Percentiles rank a stretch among this genome's conserved stretches.
Evolutionary conservation across 2,113 vertebrate species (phyloP).

Genomic region (Sylvilagus bachmani): DNA sequence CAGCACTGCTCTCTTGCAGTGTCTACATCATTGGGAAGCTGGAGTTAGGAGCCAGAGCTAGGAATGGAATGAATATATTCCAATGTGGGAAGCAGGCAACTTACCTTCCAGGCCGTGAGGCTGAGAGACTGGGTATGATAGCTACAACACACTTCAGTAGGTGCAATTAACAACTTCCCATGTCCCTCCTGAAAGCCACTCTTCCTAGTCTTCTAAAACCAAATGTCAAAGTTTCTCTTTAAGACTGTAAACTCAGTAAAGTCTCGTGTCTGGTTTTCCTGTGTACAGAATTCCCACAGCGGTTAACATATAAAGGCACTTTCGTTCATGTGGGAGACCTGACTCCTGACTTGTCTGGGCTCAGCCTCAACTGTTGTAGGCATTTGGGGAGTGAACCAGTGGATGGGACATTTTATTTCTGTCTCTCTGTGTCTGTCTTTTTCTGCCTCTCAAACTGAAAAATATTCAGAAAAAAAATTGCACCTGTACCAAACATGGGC

Average conservation of each 20-base stretch:
- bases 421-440: not conserved
- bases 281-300: not conserved
- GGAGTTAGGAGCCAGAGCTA: too few relatives aligned
- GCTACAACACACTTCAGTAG: too few relatives aligned
- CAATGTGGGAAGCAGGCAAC: too few relatives aligned
- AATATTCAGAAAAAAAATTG: not conserved
- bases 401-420: too few relatives aligned
- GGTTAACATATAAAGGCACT: not conserved
- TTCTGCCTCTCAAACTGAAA: not conserved
- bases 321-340: not conserved
- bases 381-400: too few relatives aligned
- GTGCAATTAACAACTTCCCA: too few relatives aligned
- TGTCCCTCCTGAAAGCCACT: not conserved
- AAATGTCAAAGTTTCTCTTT: not conserved
- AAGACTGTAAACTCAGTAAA: not conserved
- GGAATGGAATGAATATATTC: too few relatives aligned
- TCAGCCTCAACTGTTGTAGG: not conserved
- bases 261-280: not conserved
- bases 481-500: not conserved
- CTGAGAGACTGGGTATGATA: not conserved
- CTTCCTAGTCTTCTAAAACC: not conserved
- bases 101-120: too few relatives aligned
- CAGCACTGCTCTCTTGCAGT: too few relatives aligned
- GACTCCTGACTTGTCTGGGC: not conserved
- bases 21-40: too few relatives aligned